phyloP scores from a whole-genome alignment of 2,113 vertebrate genomes.

The Zosterops borbonicus region DNA sequence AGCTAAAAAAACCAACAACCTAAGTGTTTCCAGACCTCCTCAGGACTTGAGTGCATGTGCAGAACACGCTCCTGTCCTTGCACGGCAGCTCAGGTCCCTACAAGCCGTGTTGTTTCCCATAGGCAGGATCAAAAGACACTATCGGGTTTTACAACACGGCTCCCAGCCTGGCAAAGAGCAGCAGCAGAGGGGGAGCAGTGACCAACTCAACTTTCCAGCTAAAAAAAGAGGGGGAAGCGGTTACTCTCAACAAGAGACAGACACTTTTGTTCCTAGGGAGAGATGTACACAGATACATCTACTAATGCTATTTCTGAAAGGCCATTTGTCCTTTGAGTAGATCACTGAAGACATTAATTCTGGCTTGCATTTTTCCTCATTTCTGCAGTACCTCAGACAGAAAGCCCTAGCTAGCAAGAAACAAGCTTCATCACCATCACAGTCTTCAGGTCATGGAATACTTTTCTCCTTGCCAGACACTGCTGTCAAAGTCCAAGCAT shows the following conservation, averaged over 20 bases:
- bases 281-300: not conserved
- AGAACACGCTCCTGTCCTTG: not conserved
- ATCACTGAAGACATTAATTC: not conserved
- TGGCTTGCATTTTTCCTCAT: not conserved
- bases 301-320: not conserved
- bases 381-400: fast-evolving
- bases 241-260: not conserved
- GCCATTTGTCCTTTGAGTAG: not conserved
- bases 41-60: not conserved
- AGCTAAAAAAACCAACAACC: not conserved
- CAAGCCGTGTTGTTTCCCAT: not conserved
- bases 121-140: not conserved
- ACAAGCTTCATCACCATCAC: fast-evolving
- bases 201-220: not conserved
- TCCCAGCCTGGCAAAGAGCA: not conserved
- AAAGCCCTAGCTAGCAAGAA: not conserved
- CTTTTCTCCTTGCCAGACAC: not conserved
- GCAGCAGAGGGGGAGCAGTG: not conserved
- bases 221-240: not conserved
- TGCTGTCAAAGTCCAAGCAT: not conserved
- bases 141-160: not conserved
- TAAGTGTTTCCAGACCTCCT: not conserved
- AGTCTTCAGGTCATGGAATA: not conserved
- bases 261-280: not conserved
- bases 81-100: not conserved